Base-by-base conservation (phyloP, 2,113 vertebrate species). In the Tretioscincus oriximinensis region DNA sequence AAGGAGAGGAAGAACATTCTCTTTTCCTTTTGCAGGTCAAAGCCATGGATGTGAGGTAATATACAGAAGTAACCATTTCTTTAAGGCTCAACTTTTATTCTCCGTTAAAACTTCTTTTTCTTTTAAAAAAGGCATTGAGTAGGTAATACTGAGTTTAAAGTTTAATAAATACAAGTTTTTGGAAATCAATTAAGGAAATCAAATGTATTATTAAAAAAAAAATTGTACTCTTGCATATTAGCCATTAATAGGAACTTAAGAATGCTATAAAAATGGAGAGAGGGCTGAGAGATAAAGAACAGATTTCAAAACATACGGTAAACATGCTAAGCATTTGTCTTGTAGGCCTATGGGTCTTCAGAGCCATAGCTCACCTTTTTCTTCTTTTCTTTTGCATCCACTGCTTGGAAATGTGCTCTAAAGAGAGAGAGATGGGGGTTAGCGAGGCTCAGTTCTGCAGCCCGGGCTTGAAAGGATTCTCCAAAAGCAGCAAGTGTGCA, bases 141-240 rank as follows among this genome's bases (percentile, higher is more conserved):
- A 95, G 93, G 93, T 96, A 96, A 96, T 96, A 96, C 95, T 96
- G 95, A 96, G 95, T 94, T 95, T 95, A 94, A 95, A 95, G 94
- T 94, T 95, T 94, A 96, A 96, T 96, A 96, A 96, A 96, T 96
- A 96, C 93, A 96, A 93, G 92, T 94, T 93, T 70, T 41, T 92
- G 93, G 93, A 95, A 95, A 95, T 90, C 92, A 91, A 95, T 95
- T 93, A 94, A 80, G 93, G 94, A 96, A 95, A 95, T 94, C 94
- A 94, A 95, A 93, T 91, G 94, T 93, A 94, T 73, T 70, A 31
- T 31, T 35, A 68, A 94, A 94, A 95, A 95, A 66, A 95, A 94
- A 95, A 95, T 95, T 90, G 89, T 95, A 96, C 82, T 92, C 87
- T 96, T 96, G 95, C 94, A 95, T 96, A 95, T 95, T 95, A 96